Conservation (phyloP, 2,113 vertebrate species). For the Taxidea taxus region DNA sequence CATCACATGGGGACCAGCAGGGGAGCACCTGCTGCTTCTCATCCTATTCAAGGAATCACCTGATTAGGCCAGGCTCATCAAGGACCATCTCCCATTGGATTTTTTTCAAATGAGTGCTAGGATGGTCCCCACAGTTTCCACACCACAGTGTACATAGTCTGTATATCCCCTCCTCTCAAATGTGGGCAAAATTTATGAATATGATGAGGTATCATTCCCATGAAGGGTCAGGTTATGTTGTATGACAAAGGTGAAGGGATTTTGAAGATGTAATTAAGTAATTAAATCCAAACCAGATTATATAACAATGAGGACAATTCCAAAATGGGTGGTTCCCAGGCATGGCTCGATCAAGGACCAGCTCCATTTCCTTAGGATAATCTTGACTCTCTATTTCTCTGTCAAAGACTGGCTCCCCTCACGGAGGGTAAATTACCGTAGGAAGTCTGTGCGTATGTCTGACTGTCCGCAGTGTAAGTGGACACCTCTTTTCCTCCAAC, state of each 20-base stretch:
- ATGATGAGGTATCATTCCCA: too few species aligned
- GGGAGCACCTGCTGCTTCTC: neutral
- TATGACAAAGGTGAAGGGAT: neutral
- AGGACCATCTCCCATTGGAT: neutral
- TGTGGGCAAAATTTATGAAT: neutral
- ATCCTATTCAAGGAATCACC: neutral
- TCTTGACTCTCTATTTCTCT: neutral
- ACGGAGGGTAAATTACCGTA: accelerated
- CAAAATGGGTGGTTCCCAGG: neutral
- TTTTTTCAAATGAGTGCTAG: neutral
- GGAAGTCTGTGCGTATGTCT: neutral
- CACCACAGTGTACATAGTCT: accelerated
- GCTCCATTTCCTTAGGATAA: neutral
- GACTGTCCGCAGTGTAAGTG: neutral
- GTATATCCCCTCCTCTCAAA: too few species aligned
- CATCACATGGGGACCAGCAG: neutral
- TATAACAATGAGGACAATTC: neutral
- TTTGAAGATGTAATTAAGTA: neutral
- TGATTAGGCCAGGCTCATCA: neutral
- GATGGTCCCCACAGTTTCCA: neutral
- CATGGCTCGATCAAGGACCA: neutral
- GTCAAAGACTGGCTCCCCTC: neutral
- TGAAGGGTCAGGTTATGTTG: too few species aligned
- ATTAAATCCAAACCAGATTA: neutral
- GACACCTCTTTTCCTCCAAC: neutral